Base-by-base conservation (phyloP, 1,140 invertebrate species). In the Magallana ariakensis region DNA sequence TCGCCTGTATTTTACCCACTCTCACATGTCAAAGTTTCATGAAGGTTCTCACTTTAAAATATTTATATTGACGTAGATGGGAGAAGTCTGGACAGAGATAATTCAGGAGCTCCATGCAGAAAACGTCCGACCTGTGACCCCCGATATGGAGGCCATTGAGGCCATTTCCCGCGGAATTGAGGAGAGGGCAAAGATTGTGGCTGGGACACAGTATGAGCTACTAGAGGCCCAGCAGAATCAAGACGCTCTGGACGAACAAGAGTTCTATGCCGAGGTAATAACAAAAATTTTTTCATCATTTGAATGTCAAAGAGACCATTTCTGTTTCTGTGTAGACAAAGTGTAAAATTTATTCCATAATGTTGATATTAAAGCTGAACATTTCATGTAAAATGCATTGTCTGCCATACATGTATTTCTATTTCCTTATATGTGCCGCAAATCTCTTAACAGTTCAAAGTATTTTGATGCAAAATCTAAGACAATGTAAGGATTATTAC, bases 1-100 rank as follows among this genome's bases (percentile, higher is more conserved):
- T 46, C 33, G 5, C 5, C 3, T 46, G 33, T 46, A 46, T 46
- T 46, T 46, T 46, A 46, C 33, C 33, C 0, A 46, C 33, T 46
- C 33, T 46, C 5, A 46, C 2, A 46, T 4, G 1, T 4, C 33
- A 46, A 46, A 46, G 33, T 46, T 46, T 46, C 1, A 46, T 46
- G 33, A 2, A 2, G 33, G 2, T 46, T 1, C 5, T 5, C 1
- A 46, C 33, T 46, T 46, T 46, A 46, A 5, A 46, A 46, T 46
- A 46, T 46, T 46, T 46, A 46, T 46, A 46, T 46, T 46, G 2
- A 2, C 15, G 6, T 66, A 94, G 93, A 90, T 94, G 88, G 94
- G 94, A 58, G 95, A 95, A 84, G 94, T 95, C 2, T 94, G 94
- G 94, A 92, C 90, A 54, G 95, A 95, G 89, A 91, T 94, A 3